Evolutionary conservation across 2,888 invertebrate species (phyloP), one percentile per base, ranked within the genome.

Genomic region (Epiblema foenella): DNA sequence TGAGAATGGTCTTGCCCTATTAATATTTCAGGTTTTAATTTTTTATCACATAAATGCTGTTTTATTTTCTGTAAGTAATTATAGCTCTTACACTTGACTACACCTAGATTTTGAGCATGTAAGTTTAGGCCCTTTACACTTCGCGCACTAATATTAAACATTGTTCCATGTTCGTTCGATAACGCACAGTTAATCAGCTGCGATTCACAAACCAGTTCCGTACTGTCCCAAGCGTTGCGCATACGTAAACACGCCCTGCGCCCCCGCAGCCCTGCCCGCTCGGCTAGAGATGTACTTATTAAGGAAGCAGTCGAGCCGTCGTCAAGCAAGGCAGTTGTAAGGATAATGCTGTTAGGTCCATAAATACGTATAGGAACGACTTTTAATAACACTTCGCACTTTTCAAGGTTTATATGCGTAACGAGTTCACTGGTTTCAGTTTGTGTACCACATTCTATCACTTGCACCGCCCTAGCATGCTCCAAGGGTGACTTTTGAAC

Each of bases 231-330:
- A 0, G 79, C 77, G 0, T 78, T 77, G 12, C 76, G 46, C 58
- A 79, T 76, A 15, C 75, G 79, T 65, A 81, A 29, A 1, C 69
- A 59, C 46, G 73, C 51, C 12, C 52, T 24, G 4, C 59, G 60
- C 0, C 81, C 81, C 49, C 65, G 68, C 46, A 79, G 37, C 0
- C 77, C 77, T 0, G 71, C 72, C 11, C 72, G 72, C 46, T 49
- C 49, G 33, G 75, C 77, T 0, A 79, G 65, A 12, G 20, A 39
- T 0, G 37, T 51, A 57, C 75, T 76, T 46, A 80, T 75, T 24
- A 80, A 18, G 2, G 77, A 67, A 10, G 80, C 77, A 1, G 77
- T 77, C 0, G 80, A 75, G 1, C 78, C 81, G 49, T 79, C 79
- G 42, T 81, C 80, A 0, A 79, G 69, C 0, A 80, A 63, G 2